phyloP scores from a whole-genome alignment of 2,888 invertebrate genomes.

The Carpatolechia fugitivella region DNA sequence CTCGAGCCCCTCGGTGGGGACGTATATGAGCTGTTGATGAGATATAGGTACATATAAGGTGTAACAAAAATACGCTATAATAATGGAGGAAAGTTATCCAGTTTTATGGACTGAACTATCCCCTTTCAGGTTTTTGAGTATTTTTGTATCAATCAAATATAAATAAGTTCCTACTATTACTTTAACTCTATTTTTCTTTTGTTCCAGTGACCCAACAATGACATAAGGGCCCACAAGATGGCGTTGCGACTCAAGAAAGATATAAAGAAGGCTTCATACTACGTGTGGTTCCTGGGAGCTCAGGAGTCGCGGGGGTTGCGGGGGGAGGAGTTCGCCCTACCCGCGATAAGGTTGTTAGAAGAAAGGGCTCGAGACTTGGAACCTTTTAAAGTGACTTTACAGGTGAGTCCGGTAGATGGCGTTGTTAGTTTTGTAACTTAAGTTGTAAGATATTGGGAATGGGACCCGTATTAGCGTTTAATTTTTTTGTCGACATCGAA shows the following conservation, averaged over 20 bases:
- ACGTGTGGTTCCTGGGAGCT: conserved; percentile 97
- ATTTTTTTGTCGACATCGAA: too few species aligned
- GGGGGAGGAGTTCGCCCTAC: conserved; percentile 91
- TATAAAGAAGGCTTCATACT: conserved; percentile 93
- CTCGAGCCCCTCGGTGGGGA: too few species aligned
- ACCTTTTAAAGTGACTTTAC: conserved; percentile 93
- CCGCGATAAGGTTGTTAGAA: conserved; percentile 90
- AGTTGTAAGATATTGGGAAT: not conserved
- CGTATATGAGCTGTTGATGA: too few species aligned
- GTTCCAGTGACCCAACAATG: conserved; percentile 63
- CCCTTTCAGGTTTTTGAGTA: too few species aligned
- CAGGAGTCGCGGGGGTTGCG: conserved; percentile 94
- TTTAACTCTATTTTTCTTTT: conserved; percentile 25
- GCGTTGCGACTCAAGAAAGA: conserved; percentile 90
- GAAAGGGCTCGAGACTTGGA: conserved; percentile 91
- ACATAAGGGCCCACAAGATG: conserved; percentile 79
- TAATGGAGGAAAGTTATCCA: too few species aligned
- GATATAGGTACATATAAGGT: too few species aligned
- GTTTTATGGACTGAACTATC: too few species aligned
- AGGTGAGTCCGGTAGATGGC: conserved; percentile 67
- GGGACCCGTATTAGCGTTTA: too few species aligned
- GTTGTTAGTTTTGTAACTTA: not conserved
- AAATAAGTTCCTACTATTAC: too few species aligned
- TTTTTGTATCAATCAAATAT: too few species aligned
- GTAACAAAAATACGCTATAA: too few species aligned